These are phyloP conservation scores for Nycticebus coucang DNA, from an alignment of 2,113 vertebrate species.

Conservation along the genomic window DNA sequence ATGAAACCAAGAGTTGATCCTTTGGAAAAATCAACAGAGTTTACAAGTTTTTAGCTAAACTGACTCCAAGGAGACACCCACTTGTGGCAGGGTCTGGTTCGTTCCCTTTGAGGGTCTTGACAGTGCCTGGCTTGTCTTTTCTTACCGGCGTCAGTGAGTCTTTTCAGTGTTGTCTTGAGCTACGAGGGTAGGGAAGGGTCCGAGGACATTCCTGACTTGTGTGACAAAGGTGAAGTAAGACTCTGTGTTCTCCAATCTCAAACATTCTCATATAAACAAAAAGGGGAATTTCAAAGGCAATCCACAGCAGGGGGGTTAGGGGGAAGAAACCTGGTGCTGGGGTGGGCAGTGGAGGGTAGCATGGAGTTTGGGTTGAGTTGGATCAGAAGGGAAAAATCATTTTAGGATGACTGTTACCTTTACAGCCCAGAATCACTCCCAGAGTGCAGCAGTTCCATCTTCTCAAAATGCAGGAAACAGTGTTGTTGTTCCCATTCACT, in stretches of 20 bases:
- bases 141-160: not conserved
- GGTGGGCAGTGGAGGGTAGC: too few species aligned
- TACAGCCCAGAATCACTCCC: not conserved
- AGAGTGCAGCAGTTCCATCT: not conserved
- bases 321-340: not conserved
- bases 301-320: not conserved
- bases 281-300: not conserved
- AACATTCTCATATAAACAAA: not conserved
- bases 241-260: not conserved
- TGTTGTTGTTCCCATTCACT: not conserved
- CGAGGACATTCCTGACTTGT: not conserved
- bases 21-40: not conserved
- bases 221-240: not conserved
- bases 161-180: not conserved
- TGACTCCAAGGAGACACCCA: too few species aligned
- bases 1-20: not conserved
- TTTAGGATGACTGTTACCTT: not conserved
- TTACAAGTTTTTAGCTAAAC: not conserved
- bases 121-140: not conserved
- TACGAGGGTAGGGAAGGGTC: not conserved
- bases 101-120: not conserved
- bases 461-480: not conserved
- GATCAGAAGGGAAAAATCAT: not conserved
- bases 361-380: not conserved
- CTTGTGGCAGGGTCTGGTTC: not conserved